Evolutionary conservation across 1,140 invertebrate genomes (phyloP), one percentile per base, ranked within the genome.

Genomic region (Caerostris darwini): DNA sequence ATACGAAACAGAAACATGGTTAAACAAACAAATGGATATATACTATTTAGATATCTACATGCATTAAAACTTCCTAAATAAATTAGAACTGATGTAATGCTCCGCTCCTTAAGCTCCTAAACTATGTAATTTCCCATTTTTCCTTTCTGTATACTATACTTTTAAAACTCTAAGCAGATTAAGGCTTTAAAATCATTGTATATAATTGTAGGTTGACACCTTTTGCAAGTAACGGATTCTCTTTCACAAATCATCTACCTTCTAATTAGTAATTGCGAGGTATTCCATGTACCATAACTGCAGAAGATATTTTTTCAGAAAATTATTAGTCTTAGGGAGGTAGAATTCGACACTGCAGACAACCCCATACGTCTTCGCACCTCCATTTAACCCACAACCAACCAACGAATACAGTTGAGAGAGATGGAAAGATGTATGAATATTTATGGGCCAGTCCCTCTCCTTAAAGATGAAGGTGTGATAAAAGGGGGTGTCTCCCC

Each of bases 161-260:
- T 34, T 67, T 6, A 67, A 67, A 17, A 5, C 61, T 67, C 10
- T 67, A 17, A 67, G 61, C 14, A 14, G 61, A 67, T 67, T 4
- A 81, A 81, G 77, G 53, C 53, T 81, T 81, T 81, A 67, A 67
- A 67, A 67, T 67, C 14, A 67, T 67, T 67, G n/a, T n/a, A 14
- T 14, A 2, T 67, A 67, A 67, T 67, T 67, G 61, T 6, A 67
- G 61, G 61, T n/a, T 67, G 61, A 67, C 61, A 67, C 61, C 12
- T 67, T 14, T 17, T n/a, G 61, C 7, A 67, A 14, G 14, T 67
- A 67, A 59, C 34, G 2, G 34, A 34, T 34, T 34, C 34, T 34
- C 34, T 34, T 34, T 34, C 34, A 34, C 34, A 34, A 34, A 34
- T 34, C 34, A 34, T 34, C 34, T 34, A 34, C 34, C 34, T 34